Conservation (phyloP, 2,113 vertebrate genomes). For the Isichthys henryi region DNA sequence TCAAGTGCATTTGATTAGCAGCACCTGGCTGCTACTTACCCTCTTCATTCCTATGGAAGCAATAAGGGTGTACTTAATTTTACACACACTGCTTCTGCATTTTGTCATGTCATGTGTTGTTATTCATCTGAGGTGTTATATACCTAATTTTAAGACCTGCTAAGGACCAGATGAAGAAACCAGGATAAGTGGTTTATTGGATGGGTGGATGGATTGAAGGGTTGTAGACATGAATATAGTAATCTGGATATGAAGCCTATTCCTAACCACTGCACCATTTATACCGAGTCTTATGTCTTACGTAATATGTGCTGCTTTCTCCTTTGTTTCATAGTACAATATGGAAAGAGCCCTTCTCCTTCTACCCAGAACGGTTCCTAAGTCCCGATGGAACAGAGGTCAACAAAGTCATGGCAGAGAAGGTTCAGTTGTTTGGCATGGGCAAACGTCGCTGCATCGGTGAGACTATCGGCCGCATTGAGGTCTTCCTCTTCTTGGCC, state of each 20-base stretch:
- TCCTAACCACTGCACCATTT: neutral
- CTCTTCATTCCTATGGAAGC: neutral
- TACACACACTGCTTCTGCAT: neutral
- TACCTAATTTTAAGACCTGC: neutral
- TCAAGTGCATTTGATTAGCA: neutral
- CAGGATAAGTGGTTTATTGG: neutral
- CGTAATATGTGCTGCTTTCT: neutral
- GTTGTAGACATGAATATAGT: neutral
- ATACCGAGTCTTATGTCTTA: neutral
- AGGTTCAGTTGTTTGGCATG: slow-evolving; percentile 73
- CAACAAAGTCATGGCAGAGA: slow-evolving; percentile 62
- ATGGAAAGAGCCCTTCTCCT: slow-evolving; percentile 77
- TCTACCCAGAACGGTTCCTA: slow-evolving; percentile 81
- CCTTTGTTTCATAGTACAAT: slow-evolving; percentile 55
- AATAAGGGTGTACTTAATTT: neutral
- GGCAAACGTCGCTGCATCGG: slow-evolving; percentile 83
- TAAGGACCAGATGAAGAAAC: neutral
- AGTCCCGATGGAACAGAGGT: slow-evolving; percentile 46
- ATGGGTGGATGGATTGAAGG: neutral
- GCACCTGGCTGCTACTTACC: neutral
- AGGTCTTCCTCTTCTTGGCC: slow-evolving; percentile 83
- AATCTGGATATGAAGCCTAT: neutral
- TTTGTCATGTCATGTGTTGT: neutral
- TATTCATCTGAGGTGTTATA: neutral
- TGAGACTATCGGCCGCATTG: slow-evolving; percentile 73